A percentile compares a stretch with the other conserved stretches of the same genome.
Conservation (phyloP, 2,888 invertebrate genomes). For the Alentia gelatinosa region DNA sequence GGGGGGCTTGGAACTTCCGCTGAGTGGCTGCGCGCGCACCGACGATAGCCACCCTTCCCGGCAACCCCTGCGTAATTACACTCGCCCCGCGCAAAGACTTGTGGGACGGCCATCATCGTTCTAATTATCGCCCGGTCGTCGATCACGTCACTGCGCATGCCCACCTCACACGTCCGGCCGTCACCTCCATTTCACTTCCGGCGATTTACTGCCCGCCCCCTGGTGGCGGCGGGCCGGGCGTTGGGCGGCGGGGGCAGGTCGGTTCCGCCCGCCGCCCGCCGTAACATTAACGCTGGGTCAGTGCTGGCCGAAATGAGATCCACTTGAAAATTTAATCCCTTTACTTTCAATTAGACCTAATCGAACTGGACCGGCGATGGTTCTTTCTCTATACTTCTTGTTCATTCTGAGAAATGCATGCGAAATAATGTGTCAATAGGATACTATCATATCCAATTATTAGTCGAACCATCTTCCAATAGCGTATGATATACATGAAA, state of each 20-base stretch:
- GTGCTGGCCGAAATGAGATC: neutral
- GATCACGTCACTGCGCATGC: conserved; percentile 6
- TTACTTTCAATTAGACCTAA: neutral
- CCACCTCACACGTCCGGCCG: neutral
- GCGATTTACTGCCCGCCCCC: conserved; percentile 13
- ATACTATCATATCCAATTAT: no score
- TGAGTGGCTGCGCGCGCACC: no score
- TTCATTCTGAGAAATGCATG: no score
- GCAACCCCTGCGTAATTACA: conserved; percentile 36
- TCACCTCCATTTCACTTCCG: conserved; percentile 13
- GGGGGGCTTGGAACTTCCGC: no score
- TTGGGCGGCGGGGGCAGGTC: no score
- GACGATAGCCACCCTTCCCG: neutral
- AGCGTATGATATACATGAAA: no score
- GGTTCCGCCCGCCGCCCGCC: no score
- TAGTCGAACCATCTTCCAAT: no score
- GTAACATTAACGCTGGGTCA: no score
- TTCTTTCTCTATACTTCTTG: no score
- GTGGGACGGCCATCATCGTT: conserved; percentile 20
- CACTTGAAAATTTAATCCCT: neutral
- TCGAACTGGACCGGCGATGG: neutral
- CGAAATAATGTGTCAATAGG: no score
- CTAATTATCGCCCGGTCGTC: conserved; percentile 29
- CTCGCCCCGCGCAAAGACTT: neutral
- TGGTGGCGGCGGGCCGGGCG: neutral